phyloP scores from a whole-genome alignment of 2,797 vertebrate genomes.

The Novumbra hubbsi region DNA sequence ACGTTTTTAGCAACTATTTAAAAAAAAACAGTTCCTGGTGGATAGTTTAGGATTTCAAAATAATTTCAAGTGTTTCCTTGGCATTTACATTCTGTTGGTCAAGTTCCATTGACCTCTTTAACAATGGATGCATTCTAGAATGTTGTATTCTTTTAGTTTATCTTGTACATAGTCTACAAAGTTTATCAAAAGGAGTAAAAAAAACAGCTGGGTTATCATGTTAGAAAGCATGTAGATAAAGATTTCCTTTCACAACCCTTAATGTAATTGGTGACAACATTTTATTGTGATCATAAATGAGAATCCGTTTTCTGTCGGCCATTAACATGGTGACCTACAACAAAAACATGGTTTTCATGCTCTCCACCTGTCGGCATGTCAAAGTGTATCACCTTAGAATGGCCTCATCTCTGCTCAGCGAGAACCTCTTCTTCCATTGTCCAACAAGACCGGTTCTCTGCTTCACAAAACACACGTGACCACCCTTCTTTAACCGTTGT shows the following conservation, averaged over 20 bases:
- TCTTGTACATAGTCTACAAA: constrained; percentile 4
- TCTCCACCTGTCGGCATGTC: background rate
- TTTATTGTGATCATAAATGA: background rate
- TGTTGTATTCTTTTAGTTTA: background rate
- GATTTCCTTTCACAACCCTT: background rate
- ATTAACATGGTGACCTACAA: background rate
- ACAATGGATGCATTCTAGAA: background rate
- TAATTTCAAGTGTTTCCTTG: background rate
- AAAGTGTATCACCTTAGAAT: background rate
- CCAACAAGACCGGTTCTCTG: no score
- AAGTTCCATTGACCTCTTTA: background rate
- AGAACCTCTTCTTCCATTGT: no score
- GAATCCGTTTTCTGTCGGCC: background rate
- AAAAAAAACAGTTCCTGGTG: no score
- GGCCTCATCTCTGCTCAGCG: no score
- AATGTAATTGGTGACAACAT: background rate
- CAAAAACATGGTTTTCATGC: background rate
- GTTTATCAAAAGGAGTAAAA: background rate
- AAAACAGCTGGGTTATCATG: background rate
- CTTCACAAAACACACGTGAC: no score
- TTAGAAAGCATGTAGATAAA: background rate
- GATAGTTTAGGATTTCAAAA: no score
- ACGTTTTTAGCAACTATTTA: background rate
- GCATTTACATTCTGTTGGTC: background rate
- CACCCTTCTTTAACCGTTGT: no score